A percentile compares a stretch with the other conserved stretches of the same genome.
Conservation (phyloP, 2,797 vertebrate genomes). For the Iguana delicatissima region DNA sequence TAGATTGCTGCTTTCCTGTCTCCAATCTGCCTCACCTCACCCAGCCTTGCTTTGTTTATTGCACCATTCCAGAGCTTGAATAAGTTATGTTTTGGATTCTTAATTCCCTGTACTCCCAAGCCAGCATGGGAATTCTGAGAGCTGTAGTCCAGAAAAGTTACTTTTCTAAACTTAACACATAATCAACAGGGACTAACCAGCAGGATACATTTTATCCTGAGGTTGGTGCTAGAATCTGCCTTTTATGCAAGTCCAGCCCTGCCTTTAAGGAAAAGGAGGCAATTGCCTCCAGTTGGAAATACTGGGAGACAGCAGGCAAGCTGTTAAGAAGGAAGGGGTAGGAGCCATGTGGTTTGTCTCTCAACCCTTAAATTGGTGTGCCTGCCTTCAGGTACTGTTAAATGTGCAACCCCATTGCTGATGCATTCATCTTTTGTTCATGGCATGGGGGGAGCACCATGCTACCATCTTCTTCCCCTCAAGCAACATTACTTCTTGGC, state of each 20-base stretch:
- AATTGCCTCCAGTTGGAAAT: neutral
- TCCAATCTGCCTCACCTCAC: neutral
- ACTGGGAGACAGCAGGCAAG: neutral
- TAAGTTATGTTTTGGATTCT: too few relatives aligned
- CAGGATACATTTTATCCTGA: neutral
- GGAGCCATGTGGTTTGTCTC: neutral
- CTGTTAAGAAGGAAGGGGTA: neutral
- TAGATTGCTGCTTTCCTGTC: neutral
- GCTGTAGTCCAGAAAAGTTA: too few relatives aligned
- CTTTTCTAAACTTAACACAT: too few relatives aligned
- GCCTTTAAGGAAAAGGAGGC: neutral
- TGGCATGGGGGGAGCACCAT: neutral
- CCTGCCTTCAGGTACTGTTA: neutral
- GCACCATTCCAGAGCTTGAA: too few relatives aligned
- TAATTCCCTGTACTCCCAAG: too few relatives aligned
- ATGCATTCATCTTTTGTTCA: neutral
- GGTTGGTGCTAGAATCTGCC: neutral
- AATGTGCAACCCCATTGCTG: neutral
- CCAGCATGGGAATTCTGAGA: too few relatives aligned
- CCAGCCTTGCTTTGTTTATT: neutral
- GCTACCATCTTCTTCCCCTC: neutral
- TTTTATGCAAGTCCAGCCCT: neutral
- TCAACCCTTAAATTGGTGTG: neutral
- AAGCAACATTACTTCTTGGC: neutral
- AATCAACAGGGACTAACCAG: too few relatives aligned